phyloP scores from a whole-genome alignment of 1,140 invertebrate species.

The Sycophila sp. region DNA sequence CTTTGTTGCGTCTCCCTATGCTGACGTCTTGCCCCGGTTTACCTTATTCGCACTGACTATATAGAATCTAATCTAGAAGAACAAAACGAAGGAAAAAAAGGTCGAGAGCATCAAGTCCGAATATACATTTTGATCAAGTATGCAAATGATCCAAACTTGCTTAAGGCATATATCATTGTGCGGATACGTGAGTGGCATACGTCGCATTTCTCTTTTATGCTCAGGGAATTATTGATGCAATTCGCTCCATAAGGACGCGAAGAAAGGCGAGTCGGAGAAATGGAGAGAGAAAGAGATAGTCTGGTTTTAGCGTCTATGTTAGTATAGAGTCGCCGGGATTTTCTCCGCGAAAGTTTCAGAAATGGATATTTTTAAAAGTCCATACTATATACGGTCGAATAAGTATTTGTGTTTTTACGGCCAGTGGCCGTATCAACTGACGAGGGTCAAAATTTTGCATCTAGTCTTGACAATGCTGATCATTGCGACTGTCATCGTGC shows the following conservation, averaged over 20 bases:
- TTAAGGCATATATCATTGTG: not conserved
- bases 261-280: not conserved
- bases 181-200: not conserved
- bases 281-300: too few species aligned
- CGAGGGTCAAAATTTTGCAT: not conserved
- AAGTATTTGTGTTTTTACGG: conserved; percentile 24
- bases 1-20: too few species aligned
- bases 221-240: not conserved
- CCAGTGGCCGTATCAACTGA: conserved; percentile 2
- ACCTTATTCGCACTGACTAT: too few species aligned
- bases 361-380: conserved; percentile 13
- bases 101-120: too few species aligned
- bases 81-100: too few species aligned
- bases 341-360: not conserved
- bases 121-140: conserved; percentile 1
- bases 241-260: not conserved
- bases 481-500: not conserved
- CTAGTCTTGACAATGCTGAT: not conserved
- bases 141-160: conserved; percentile 11
- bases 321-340: too few species aligned
- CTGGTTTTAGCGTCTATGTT: too few species aligned
- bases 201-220: not conserved
- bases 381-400: conserved; percentile 1
- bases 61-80: too few species aligned
- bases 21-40: too few species aligned